These are phyloP conservation scores for Drosophila acutilabella DNA, from an alignment of 2,888 invertebrate genomes.

Conservation along the genomic window DNA sequence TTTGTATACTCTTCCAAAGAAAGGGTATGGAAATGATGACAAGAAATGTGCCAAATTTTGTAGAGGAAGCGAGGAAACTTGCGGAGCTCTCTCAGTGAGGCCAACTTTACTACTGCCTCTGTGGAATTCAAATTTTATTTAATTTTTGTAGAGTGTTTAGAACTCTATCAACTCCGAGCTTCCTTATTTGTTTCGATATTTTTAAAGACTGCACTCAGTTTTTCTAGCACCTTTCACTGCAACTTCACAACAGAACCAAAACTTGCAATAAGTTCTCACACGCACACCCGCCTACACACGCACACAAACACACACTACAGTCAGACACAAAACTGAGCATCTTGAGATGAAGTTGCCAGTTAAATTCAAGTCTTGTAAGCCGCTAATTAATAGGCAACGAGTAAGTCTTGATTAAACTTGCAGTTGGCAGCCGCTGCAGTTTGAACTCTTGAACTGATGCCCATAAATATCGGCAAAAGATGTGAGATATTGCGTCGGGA, in stretches of 20 bases:
- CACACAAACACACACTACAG: constrained; percentile 41
- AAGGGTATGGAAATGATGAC: neutral
- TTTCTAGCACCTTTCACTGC: constrained; percentile 71
- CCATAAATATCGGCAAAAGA: constrained; percentile 76
- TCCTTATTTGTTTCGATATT: neutral
- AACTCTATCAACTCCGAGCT: neutral
- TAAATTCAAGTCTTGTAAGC: constrained; percentile 54
- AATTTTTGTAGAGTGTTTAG: neutral
- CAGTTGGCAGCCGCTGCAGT: constrained; percentile 34
- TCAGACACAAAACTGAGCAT: neutral
- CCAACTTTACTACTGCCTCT: too few relatives aligned
- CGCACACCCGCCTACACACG: constrained; percentile 21
- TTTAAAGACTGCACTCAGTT: constrained; percentile 10
- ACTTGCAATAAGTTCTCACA: constrained; percentile 55
- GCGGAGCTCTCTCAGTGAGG: neutral
- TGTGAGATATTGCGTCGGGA: constrained; percentile 63
- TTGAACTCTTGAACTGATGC: constrained; percentile 75
- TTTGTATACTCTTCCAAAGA: neutral
- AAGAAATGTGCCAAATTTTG: neutral
- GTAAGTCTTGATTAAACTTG: constrained; percentile 70
- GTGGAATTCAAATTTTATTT: too few relatives aligned
- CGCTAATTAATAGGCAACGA: constrained; percentile 67
- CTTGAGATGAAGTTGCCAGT: constrained; percentile 44
- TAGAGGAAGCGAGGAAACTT: neutral
- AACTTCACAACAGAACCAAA: constrained; percentile 3